Base-by-base conservation (phyloP, 2,797 vertebrate genomes). In the Pangasius sanitwongsei region DNA sequence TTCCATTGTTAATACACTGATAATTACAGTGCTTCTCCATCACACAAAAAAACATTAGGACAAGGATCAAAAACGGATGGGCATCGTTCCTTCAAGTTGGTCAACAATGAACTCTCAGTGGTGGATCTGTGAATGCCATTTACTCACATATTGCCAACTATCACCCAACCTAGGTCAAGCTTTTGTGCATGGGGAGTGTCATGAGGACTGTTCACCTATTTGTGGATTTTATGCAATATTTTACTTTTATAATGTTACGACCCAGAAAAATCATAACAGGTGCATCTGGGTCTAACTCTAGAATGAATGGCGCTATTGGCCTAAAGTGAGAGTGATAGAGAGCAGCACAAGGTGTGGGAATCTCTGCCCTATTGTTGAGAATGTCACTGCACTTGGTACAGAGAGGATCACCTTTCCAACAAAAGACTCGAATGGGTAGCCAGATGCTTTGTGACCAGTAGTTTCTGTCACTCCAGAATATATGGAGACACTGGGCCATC, bases 251-350 rank as follows among this genome's bases (percentile, higher is more conserved):
- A 6, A 92, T 84, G 31, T 92, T 89, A 0, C 23, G 28, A 1
- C 91, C 89, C 85, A 93, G 89, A 69, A 91, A 90, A 70, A 83
- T 65, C 65, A 87, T 87, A 4, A 87, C 83, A 0, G 4, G 48
- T 31, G 12, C 28, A 67, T n/a, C 28, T n/a, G 63, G 11, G 3
- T 77, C 80, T 0, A 86, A n/a, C 2, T 86, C 86, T 44, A 75
- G 87, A n/a, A 91, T 88, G n/a, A 84, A 28, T 13, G 84, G 81
- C 0, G 85, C 61, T 2, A 89, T 13, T 16, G 77, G 48, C 65
- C 70, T 88, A 0, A 91, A 57, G 5, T 91, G 88, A 0, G 67
- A 0, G 20, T 91, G 81, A n/a, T 91, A 86, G 20, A 87, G 50
- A 7, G 91, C 92, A 1, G 16, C 89, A 70, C 28, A 15, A 83